These are phyloP conservation scores for Zaprionus lineosus DNA, from an alignment of 2,888 invertebrate genomes.

Conservation along the genomic window DNA sequence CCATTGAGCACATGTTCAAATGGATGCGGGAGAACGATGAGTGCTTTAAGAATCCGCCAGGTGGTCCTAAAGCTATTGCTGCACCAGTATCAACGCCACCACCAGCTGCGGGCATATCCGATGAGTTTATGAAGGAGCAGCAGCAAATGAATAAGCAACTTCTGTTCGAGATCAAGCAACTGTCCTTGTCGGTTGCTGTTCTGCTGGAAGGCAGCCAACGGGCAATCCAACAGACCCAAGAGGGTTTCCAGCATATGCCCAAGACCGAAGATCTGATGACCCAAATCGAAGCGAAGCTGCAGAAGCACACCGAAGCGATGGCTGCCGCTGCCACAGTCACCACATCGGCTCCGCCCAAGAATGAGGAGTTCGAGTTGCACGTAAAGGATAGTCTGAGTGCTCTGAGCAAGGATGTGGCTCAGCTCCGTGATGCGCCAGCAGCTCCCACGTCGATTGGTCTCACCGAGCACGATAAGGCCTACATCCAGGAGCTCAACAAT, in stretches of 20 bases:
- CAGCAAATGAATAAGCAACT: constrained; percentile 73
- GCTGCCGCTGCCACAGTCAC: constrained; percentile 61
- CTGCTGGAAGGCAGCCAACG: constrained; percentile 69
- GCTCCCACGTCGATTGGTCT: constrained; percentile 63
- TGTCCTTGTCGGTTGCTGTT: constrained; percentile 68
- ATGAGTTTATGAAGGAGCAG: constrained; percentile 69
- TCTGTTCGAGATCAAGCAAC: constrained; percentile 68
- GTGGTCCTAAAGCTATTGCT: constrained; percentile 12
- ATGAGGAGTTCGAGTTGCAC: constrained; percentile 83
- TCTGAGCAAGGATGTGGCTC: constrained; percentile 82
- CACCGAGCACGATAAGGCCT: constrained; percentile 82
- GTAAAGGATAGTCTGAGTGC: constrained; percentile 83
- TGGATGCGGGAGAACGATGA: constrained; percentile 82
- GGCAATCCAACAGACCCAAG: constrained; percentile 74
- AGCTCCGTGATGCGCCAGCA: constrained; percentile 72
- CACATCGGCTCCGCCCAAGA: constrained; percentile 73
- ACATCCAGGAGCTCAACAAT: constrained; percentile 85
- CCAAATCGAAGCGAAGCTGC: constrained; percentile 80
- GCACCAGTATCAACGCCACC: constrained; percentile 29
- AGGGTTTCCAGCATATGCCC: constrained; percentile 70
- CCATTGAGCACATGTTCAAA: constrained; percentile 81
- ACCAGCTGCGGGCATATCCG: constrained; percentile 44
- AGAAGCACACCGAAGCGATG: constrained; percentile 75
- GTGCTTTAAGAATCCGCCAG: constrained; percentile 80
- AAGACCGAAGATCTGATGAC: constrained; percentile 75